Evolutionary conservation across 2,113 vertebrate genomes (phyloP).

Genomic region (Dasyornis broadbenti): DNA sequence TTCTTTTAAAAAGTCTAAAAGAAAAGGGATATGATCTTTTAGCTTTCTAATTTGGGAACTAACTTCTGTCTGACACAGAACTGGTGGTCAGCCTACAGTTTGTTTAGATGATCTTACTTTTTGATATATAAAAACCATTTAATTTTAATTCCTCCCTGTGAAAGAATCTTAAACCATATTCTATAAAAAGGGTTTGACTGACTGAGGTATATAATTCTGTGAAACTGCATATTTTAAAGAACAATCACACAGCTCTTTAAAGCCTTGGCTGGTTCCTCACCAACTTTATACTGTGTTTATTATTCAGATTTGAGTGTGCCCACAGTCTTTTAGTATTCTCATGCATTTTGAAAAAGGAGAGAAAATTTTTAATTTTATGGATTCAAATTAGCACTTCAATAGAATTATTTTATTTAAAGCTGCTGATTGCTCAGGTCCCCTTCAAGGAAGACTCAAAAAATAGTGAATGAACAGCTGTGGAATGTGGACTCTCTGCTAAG

Average conservation of each 20-base stretch:
- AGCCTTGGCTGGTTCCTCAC: not conserved
- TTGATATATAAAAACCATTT: not conserved
- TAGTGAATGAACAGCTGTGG: not conserved
- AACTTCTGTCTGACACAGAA: constrained; percentile 5
- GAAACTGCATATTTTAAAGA: not conserved
- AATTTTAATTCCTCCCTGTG: not conserved
- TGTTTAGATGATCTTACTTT: not conserved
- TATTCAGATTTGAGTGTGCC: not conserved
- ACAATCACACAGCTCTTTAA: not conserved
- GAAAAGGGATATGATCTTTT: not conserved
- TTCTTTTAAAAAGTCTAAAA: not conserved
- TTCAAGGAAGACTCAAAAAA: not conserved
- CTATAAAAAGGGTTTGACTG: not conserved
- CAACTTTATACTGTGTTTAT: not conserved
- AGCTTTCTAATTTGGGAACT: not conserved
- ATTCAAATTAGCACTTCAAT: not conserved
- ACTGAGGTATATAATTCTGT: not conserved
- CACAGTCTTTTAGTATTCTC: not conserved
- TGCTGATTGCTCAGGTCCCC: not conserved
- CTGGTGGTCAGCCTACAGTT: not conserved
- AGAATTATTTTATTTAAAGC: not conserved
- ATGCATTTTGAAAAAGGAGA: not conserved
- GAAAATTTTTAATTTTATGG: not conserved
- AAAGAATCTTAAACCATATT: not conserved
- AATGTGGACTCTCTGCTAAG: not conserved